Evolutionary conservation across 2,888 invertebrate species (phyloP).

Genomic region (Cryptosula pallasiana): DNA sequence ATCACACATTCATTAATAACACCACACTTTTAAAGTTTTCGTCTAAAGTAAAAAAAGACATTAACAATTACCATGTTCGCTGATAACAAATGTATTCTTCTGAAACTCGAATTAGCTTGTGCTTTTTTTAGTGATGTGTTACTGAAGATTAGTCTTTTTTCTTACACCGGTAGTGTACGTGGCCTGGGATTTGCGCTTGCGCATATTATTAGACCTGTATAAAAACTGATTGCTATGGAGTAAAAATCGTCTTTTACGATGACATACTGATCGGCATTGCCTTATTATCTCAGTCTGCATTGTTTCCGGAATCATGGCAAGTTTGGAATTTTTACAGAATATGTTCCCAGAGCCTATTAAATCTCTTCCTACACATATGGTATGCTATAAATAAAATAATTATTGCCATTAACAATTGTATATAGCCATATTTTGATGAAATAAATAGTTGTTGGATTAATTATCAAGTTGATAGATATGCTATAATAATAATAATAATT

Average conservation of each 20-base stretch:
- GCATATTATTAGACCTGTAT: conserved; percentile 2
- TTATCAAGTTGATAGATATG: too few species aligned
- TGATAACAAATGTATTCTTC: not conserved
- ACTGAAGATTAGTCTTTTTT: not conserved
- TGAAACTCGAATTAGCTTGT: not conserved
- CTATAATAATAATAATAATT: too few species aligned
- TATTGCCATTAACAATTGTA: too few species aligned
- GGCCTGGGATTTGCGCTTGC: conserved; percentile 27
- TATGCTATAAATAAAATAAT: too few species aligned
- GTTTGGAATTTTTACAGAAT: conserved; percentile 4
- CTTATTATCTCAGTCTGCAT: not conserved
- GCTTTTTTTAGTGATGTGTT: not conserved
- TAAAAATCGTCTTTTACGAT: not conserved
- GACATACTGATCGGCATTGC: not conserved
- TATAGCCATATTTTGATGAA: too few species aligned
- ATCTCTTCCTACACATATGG: conserved; percentile 12
- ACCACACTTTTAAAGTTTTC: too few species aligned
- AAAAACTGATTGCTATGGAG: not conserved
- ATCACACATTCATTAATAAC: too few species aligned
- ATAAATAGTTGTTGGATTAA: too few species aligned
- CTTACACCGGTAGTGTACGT: conserved; percentile 26
- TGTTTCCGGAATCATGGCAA: conserved; percentile 12
- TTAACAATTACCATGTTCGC: too few species aligned
- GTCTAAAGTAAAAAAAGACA: too few species aligned
- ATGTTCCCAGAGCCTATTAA: conserved; percentile 4